phyloP scores from a whole-genome alignment of 2,797 vertebrate genomes.

The Myripristis jacobus region DNA sequence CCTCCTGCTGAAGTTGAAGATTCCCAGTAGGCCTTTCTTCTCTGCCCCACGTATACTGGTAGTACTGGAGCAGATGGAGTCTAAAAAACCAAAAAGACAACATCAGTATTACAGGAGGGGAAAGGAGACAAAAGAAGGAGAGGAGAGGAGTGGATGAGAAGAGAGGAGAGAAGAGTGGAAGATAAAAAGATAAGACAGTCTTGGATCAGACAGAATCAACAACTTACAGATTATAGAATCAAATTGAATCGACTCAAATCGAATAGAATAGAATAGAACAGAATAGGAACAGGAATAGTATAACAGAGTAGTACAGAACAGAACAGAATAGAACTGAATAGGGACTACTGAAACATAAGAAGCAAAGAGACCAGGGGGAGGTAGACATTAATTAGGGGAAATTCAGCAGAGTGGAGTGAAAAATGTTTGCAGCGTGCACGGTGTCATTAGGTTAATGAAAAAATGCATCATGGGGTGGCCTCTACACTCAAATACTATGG shows the following conservation, averaged over 20 bases:
- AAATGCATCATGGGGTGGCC: background rate
- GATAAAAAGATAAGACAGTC: background rate
- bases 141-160: background rate
- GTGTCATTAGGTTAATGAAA: constrained; percentile 18
- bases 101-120: background rate
- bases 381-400: background rate
- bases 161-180: too few relatives aligned
- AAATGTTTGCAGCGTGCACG: constrained; percentile 17
- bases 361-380: background rate
- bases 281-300: too few relatives aligned
- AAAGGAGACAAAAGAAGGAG: background rate
- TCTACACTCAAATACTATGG: background rate
- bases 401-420: background rate
- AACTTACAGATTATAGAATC: background rate
- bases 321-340: background rate
- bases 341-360: constrained; percentile 9
- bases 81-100: constrained; percentile 71
- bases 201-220: background rate
- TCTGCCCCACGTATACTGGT: constrained; percentile 81
- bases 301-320: too few relatives aligned
- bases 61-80: constrained; percentile 82
- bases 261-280: background rate
- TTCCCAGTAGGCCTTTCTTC: constrained; percentile 90
- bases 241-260: background rate
- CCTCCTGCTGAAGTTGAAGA: constrained; percentile 88